phyloP scores from a whole-genome alignment of 1,140 invertebrate species.

The Dinoponera quadriceps region DNA sequence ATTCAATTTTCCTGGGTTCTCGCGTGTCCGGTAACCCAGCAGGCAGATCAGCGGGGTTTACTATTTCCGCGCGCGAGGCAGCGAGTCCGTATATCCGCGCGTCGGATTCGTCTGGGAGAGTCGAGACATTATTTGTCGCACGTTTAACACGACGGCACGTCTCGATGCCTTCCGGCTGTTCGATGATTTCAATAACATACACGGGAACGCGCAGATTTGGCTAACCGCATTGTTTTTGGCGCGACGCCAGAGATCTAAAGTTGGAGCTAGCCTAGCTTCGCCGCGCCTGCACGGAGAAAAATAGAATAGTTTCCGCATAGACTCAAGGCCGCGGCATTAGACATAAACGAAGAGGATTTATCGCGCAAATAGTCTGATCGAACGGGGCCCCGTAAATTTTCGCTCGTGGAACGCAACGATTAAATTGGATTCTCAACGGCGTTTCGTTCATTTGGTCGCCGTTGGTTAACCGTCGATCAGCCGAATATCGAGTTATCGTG shows the following conservation, averaged over 20 bases:
- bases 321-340: conserved; percentile 65
- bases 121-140: conserved; percentile 30
- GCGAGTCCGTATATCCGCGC: conserved; percentile 70
- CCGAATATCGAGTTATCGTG: not conserved
- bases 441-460: too few relatives aligned
- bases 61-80: conserved; percentile 70
- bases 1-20: conserved; percentile 66
- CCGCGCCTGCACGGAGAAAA: conserved; percentile 62
- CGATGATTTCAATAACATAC: not conserved
- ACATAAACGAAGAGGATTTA: conserved; percentile 27
- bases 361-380: not conserved
- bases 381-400: conserved; percentile 32
- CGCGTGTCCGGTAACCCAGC: conserved; percentile 55
- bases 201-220: conserved; percentile 32
- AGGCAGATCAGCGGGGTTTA: conserved; percentile 64
- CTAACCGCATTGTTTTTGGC: conserved; percentile 63
- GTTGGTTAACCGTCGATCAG: not conserved
- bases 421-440: not conserved
- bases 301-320: conserved; percentile 64
- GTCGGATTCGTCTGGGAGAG: conserved; percentile 69
- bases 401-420: not conserved
- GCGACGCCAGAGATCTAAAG: conserved; percentile 65
- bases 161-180: not conserved
- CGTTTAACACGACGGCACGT: not conserved
- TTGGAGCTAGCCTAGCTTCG: conserved; percentile 58